Base-by-base conservation (phyloP, 1,140 invertebrate genomes). In the Temnothorax nylanderi region DNA sequence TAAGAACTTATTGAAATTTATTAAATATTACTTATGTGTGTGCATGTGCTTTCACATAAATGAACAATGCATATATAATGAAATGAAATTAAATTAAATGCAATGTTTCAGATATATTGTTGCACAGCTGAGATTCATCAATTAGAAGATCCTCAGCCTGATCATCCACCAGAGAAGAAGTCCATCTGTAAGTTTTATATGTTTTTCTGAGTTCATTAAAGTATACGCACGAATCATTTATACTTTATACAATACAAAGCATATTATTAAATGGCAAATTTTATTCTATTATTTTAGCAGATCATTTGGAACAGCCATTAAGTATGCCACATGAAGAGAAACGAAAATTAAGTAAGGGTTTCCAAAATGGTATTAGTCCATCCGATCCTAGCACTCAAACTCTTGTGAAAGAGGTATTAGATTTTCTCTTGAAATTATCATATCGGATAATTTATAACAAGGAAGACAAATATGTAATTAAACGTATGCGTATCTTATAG, bases 321-420 rank as follows among this genome's bases (percentile, higher is more conserved):
- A 95, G 88, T 62, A 92, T 94, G 21, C 64, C 77, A 26, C 93
- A 94, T 26, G 94, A 95, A 64, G 94, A 95, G 47, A 95, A 95
- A 84, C 91, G 93, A 21, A 95, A 95, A 77, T 74, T 93, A 69
- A 94, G 86, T 76, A 95, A 95, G 77, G 93, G 94, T 49, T 88
- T 95, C 18, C 94, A 94, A 60, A 95, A 95, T 89, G 94, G 94
- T 8, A 95, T 95, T 26, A 94, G 92, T 67, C 94, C 94, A n/a
- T 94, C 94, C 3, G 94, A 95, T 90, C 94, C 94, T 5, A 94
- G 92, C 49, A 94, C 94, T 10, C 94, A 95, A 64, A 95, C 94
- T 11, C 92, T 95, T 10, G 93, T 95, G 0, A 95, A 95, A 89
- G 94, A 95, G 91, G 94, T 94, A 82, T 26, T 47, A 47, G 7